Percentiles rank a stretch among this genome's conserved stretches.
These are phyloP conservation scores for Oplegnathus fasciatus DNA, from an alignment of 2,113 vertebrate species.

Conservation along the genomic window DNA sequence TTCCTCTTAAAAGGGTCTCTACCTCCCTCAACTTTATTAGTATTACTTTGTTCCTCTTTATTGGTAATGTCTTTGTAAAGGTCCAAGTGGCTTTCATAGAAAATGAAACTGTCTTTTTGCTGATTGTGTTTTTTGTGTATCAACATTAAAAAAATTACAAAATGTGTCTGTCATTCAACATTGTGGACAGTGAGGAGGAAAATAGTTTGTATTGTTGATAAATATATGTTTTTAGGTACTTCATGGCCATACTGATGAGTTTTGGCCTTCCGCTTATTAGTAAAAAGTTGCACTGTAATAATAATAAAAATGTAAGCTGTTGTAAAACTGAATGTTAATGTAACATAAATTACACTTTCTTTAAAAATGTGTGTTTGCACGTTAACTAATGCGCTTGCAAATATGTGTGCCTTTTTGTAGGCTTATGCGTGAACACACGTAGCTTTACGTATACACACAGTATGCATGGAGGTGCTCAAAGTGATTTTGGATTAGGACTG, in stretches of 20 bases:
- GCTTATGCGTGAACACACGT: not conserved
- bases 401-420: not conserved
- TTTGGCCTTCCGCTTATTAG: not conserved
- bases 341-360: not conserved
- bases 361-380: not conserved
- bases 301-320: not conserved
- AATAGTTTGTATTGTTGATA: not conserved
- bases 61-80: not conserved
- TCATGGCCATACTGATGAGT: not conserved
- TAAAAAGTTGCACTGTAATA: not conserved
- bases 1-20: not conserved
- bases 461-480: conserved; percentile 31
- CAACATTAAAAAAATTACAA: not conserved
- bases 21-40: not conserved
- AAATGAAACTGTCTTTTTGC: not conserved
- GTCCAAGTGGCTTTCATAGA: not conserved
- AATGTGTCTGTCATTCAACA: not conserved
- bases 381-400: not conserved
- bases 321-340: not conserved
- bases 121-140: not conserved
- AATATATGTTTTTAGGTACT: not conserved
- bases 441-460: not conserved
- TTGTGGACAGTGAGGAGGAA: not conserved
- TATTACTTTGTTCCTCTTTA: conserved; percentile 39
- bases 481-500: conserved; percentile 70